Evolutionary conservation across 2,888 invertebrate species (phyloP), one percentile per base, ranked within the genome.

Genomic region (Coecobrya sp.): DNA sequence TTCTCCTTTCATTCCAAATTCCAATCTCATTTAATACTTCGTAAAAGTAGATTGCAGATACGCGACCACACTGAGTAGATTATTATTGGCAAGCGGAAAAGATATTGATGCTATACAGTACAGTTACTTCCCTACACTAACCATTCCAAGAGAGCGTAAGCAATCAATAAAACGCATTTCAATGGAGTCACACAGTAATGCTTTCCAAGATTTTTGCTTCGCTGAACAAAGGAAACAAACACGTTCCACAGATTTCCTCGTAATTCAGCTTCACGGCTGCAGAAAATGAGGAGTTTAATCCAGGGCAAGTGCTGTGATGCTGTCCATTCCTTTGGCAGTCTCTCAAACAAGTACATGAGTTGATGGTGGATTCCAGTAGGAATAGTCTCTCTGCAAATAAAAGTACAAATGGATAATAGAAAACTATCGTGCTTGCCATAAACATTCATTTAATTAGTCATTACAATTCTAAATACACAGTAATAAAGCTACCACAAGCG

Each of bases 151-250:
- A 89, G 68, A 70, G 89, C 81, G 55, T 70, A 89, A 82, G 82
- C 89, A 89, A 89, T 89, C 89, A 89, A 89, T 89, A 89, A 55
- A 89, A 89, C 70, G 36, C 89, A 89, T 89, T 89, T 89, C 49
- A 82, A 10, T 68, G 62, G 70, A 81, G 76, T 52, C 16, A 89
- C 81, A 70, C n/a, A 59, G 65, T 62, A 82, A 30, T 42, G 36
- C 55, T 30, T 79, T 82, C 89, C 82, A 82, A 82, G 52, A 89
- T 89, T 81, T 82, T 70, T 89, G 89, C 52, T 70, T n/a, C 82
- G 89, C 16, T 89, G 82, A 82, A 82, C 82, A 89, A 89, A 89
- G 25, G 52, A 30, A 68, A 89, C 68, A 55, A 89, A 89, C 11
- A 82, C 22, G 27, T 30, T 52, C 89, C 89, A 89, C 79, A 89